phyloP scores from a whole-genome alignment of 2,113 vertebrate species.

The Bolborhynchus lineola region DNA sequence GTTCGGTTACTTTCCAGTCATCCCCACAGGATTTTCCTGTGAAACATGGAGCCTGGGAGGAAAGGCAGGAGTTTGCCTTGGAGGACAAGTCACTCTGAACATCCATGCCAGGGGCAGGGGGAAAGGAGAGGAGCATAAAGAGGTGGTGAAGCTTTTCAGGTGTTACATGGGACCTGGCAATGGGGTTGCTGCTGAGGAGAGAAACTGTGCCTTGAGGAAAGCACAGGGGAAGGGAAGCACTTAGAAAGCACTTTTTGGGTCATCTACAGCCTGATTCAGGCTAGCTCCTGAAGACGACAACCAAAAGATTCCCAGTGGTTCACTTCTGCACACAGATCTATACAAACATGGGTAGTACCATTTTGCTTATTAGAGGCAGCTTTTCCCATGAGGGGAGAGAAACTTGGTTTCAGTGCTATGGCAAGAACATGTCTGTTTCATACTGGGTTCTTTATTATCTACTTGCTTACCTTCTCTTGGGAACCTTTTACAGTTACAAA shows the following conservation, averaged over 20 bases:
- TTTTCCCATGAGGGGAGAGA: background rate
- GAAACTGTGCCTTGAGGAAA: background rate
- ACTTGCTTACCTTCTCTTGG: background rate
- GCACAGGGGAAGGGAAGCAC: background rate
- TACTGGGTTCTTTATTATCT: background rate
- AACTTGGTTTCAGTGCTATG: background rate
- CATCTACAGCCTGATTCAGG: background rate
- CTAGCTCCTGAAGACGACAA: background rate
- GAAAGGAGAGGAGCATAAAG: background rate
- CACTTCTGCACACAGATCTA: background rate
- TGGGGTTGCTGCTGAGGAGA: background rate
- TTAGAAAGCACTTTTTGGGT: background rate
- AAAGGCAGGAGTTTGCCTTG: background rate
- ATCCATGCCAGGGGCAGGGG: background rate
- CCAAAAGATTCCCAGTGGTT: background rate
- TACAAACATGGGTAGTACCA: background rate
- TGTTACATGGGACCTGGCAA: background rate
- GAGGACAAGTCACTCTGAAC: background rate
- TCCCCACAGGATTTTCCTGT: background rate
- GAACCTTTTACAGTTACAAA: background rate
- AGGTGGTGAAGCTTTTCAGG: background rate
- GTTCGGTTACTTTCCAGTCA: background rate
- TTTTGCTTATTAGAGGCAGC: background rate
- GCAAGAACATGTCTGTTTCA: background rate
- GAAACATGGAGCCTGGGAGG: background rate